phyloP scores from a whole-genome alignment of 2,113 vertebrate genomes.

The Gallinago undulata region DNA sequence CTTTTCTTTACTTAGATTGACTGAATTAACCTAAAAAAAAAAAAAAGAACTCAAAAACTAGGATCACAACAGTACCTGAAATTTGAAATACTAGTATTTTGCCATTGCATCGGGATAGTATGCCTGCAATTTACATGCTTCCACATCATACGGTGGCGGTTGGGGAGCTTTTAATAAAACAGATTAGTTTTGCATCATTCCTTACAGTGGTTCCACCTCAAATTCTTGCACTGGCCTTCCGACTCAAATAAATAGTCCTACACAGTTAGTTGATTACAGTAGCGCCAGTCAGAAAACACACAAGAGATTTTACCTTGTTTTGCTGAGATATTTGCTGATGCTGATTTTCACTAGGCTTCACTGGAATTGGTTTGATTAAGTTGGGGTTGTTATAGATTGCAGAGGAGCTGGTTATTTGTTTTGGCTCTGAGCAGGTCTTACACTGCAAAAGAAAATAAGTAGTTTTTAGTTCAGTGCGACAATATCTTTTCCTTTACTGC shows the following conservation, averaged over 20 bases:
- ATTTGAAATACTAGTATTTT: not conserved
- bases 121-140: not conserved
- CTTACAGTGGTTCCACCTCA: not conserved
- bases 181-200: not conserved
- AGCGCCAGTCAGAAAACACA: not conserved
- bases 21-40: not conserved
- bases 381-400: conserved; percentile 88
- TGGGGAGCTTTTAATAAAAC: not conserved
- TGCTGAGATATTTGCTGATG: conserved; percentile 51
- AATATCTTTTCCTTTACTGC: not conserved
- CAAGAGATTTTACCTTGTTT: conserved; percentile 62
- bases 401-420: conserved; percentile 89
- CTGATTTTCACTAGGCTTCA: conserved; percentile 82
- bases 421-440: conserved; percentile 88
- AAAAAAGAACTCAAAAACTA: not conserved
- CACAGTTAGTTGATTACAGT: not conserved
- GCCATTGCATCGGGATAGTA: not conserved
- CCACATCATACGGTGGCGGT: not conserved
- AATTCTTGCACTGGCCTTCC: not conserved
- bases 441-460: conserved; percentile 71
- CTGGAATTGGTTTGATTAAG: conserved; percentile 94
- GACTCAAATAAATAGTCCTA: not conserved
- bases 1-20: not conserved
- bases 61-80: not conserved
- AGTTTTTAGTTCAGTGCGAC: not conserved